Evolutionary conservation across 2,888 invertebrate genomes (phyloP).

Genomic region (Theodoxus fluviatilis): DNA sequence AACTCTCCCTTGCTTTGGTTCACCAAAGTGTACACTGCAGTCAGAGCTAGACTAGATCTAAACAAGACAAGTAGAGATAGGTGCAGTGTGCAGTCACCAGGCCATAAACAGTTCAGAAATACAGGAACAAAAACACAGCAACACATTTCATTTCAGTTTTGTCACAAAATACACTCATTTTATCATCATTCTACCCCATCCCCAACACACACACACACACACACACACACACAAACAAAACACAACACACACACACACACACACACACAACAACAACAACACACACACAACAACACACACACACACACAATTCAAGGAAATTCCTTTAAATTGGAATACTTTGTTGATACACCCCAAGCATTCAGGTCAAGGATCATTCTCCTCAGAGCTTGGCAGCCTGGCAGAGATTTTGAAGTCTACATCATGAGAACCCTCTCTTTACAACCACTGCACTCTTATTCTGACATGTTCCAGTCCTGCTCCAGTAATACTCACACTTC

Average conservation of each 20-base stretch:
- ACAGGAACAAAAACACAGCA: neutral
- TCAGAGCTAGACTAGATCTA: no score
- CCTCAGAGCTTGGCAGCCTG: no score
- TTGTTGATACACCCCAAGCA: no score
- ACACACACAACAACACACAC: neutral
- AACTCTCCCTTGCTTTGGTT: no score
- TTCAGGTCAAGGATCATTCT: no score
- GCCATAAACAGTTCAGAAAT: neutral
- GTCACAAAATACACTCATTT: no score
- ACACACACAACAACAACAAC: neutral
- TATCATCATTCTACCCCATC: no score
- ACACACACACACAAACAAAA: slow-evolving; percentile 11
- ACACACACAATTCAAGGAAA: neutral
- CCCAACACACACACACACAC: slow-evolving; percentile 9
- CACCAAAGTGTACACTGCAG: no score
- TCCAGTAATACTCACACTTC: slow-evolving; percentile 74
- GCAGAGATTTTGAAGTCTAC: no score
- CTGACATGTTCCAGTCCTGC: neutral
- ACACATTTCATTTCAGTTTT: neutral
- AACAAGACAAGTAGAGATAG: no score
- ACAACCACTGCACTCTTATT: neutral
- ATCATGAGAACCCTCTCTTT: neutral
- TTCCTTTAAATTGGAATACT: neutral
- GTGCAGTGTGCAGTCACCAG: neutral
- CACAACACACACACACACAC: neutral